phyloP scores from a whole-genome alignment of 1,140 invertebrate genomes.

The Anagrus nilaparvatae region DNA sequence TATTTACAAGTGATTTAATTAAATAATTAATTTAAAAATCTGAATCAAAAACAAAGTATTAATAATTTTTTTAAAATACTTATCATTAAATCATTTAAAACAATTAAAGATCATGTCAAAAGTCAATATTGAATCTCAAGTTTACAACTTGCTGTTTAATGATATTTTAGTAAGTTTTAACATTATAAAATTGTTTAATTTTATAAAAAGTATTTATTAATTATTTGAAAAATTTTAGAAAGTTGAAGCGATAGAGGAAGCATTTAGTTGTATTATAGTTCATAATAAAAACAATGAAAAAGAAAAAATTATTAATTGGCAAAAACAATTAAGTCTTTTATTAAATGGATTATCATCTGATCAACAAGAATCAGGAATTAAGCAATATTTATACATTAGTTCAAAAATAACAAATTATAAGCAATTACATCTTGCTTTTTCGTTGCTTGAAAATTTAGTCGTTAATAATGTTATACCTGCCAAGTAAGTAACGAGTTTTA shows the following conservation, averaged over 20 bases:
- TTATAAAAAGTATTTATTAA: neutral
- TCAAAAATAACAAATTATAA: constrained; percentile 59
- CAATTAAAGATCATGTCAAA: no score
- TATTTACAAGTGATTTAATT: no score
- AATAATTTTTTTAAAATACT: no score
- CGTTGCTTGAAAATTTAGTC: constrained; percentile 62
- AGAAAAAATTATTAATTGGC: constrained; percentile 53
- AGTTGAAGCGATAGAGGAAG: constrained; percentile 75
- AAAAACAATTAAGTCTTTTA: constrained; percentile 48
- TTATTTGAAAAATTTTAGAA: constrained; percentile 50
- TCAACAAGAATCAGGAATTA: constrained; percentile 58
- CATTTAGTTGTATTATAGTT: constrained; percentile 74
- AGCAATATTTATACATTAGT: constrained; percentile 58
- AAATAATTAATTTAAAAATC: no score
- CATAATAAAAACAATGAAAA: constrained; percentile 57
- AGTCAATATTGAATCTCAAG: no score
- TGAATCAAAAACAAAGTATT: no score
- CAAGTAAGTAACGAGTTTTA: constrained; percentile 36
- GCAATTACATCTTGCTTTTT: constrained; percentile 60
- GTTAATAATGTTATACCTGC: constrained; percentile 54
- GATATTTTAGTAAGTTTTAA: neutral
- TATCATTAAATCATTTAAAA: no score
- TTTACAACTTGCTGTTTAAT: neutral
- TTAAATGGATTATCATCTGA: constrained; percentile 50
- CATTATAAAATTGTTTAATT: neutral